Evolutionary conservation across 2,888 invertebrate genomes (phyloP), one percentile per base, ranked within the genome.

Genomic region (Saturnia pavonia): DNA sequence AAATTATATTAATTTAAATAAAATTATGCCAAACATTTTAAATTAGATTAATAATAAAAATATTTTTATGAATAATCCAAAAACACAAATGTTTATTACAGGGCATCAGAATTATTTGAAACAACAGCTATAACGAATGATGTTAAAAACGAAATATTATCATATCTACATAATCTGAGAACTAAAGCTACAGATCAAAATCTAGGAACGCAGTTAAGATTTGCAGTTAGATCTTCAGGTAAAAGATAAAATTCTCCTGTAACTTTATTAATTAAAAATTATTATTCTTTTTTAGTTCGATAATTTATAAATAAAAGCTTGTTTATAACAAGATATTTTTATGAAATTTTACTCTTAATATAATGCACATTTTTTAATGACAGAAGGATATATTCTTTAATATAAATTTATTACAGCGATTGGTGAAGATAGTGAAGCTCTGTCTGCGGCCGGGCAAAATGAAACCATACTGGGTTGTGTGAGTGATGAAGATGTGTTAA

Each of bases 381-480:
- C 7, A 48, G 16, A n/a, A 4, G n/a, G 16, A n/a, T n/a, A 51
- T 16, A 51, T 57, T 1, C 0, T 7, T 60, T 27, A 25, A 14
- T 1, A 27, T 60, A 4, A 3, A 27, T 27, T 60, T 12, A 12
- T 42, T 27, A 42, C 93, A 84, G 97, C 96, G 19, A 95, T 97
- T 65, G 96, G 96, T 7, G 98, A 98, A 90, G 98, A 98, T 85
- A 96, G 96, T 11, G 95, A 96, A 72, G 97, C 97, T 68, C 89
- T 97, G 16, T 97, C 97, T 0, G 96, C 97, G 6, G 98, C 98
- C 0, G 98, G 98, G 0, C 98, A 98, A 90, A 97, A 98, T 89
- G 96, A 96, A 73, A 97, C 97, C 0, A 95, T 96, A 73, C 91
- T 98, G 4, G 97, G 97, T 0, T 95, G 97, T 70, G 85, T 84